A percentile compares a stretch with the other conserved stretches of the same genome.
Evolutionary conservation across 2,797 vertebrate genomes (phyloP).

Genomic region (Sitta carolinensis): DNA sequence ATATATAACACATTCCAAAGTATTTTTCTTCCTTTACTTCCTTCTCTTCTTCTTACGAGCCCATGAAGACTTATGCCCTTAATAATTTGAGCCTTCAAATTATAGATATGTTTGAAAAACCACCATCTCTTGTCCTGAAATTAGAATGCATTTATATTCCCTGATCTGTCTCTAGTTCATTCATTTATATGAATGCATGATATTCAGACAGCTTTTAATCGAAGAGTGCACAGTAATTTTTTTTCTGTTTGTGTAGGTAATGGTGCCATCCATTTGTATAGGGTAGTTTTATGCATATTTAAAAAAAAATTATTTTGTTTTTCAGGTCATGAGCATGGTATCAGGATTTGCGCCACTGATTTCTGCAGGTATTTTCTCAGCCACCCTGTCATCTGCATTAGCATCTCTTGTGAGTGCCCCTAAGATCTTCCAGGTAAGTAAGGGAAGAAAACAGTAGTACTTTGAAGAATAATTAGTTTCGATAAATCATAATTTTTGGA

Average conservation of each 20-base stretch:
- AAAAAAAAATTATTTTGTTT: not conserved
- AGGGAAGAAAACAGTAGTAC: not conserved
- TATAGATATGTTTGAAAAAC: not conserved
- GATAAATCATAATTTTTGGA: not conserved
- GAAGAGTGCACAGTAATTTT: not conserved
- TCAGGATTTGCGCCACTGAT: slow-evolving; percentile 95
- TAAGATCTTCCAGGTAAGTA: slow-evolving; percentile 94
- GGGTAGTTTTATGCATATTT: no score
- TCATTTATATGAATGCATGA: not conserved
- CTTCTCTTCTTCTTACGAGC: not conserved
- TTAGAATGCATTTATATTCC: not conserved
- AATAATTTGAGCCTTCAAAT: not conserved
- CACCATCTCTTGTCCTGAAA: not conserved
- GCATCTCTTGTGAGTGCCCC: slow-evolving; percentile 97
- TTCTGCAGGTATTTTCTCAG: slow-evolving; percentile 96
- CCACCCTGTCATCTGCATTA: slow-evolving; percentile 95
- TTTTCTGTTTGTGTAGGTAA: not conserved
- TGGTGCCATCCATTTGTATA: not conserved
- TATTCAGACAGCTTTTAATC: not conserved
- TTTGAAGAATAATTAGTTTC: not conserved
- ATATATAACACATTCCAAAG: not conserved
- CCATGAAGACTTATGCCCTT: rapidly evolving
- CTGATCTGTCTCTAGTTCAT: not conserved
- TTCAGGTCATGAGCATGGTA: slow-evolving; percentile 93
- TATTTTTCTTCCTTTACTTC: not conserved